A percentile compares a stretch with the other conserved stretches of the same genome.
Evolutionary conservation across 2,888 invertebrate species (phyloP).

Genomic region (Bimastos eiseni): DNA sequence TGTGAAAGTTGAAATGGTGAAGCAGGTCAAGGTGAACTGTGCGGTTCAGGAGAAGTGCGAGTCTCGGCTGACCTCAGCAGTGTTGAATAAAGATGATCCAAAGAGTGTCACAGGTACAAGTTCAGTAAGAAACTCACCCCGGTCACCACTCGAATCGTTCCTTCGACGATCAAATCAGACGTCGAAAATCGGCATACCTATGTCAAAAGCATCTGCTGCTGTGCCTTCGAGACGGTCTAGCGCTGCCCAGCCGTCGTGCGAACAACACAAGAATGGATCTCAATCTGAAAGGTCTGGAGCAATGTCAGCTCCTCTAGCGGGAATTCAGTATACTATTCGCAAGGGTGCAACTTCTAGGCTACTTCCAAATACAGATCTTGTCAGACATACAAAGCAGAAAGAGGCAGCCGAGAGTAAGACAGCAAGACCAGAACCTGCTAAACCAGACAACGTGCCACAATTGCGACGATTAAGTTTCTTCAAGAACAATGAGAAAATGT

Average conservation of each 20-base stretch:
- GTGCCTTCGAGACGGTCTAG: background rate
- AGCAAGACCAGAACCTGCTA: background rate
- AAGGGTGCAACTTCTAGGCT: background rate
- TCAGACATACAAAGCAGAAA: background rate
- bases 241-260: background rate
- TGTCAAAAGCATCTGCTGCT: background rate
- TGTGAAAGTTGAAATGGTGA: background rate
- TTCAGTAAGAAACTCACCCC: background rate
- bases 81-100: background rate
- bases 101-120: background rate
- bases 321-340: background rate
- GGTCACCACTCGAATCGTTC: constrained; percentile 13
- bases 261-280: background rate
- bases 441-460: background rate
- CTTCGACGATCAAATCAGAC: background rate
- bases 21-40: constrained; percentile 17
- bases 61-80: background rate
- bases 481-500: background rate
- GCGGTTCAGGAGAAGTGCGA: constrained; percentile 1
- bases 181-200: background rate
- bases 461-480: background rate
- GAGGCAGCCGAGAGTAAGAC: background rate
- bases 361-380: background rate
- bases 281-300: background rate
- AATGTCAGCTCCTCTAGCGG: background rate